A percentile compares a stretch with the other conserved stretches of the same genome.
Evolutionary conservation across 2,797 vertebrate species (phyloP).

Genomic region (Cygnus olor): DNA sequence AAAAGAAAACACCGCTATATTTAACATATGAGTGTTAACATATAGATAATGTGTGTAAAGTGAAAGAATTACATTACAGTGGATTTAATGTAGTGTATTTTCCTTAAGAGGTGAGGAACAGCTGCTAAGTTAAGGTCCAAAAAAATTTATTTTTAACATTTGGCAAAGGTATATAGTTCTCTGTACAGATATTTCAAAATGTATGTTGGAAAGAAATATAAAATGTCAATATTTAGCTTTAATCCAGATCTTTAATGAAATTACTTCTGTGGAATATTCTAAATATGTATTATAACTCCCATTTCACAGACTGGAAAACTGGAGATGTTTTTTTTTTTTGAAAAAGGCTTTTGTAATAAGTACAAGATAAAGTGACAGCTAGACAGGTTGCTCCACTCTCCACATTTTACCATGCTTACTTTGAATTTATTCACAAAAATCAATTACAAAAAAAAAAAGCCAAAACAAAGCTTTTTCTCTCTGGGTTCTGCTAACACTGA

Average conservation of each 20-base stretch:
- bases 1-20: not conserved
- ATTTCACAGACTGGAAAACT: conserved; percentile 7
- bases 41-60: not conserved
- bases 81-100: conserved; percentile 1
- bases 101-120: conserved; percentile 48
- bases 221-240: conserved; percentile 64
- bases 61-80: not conserved
- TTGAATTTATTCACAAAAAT: not conserved
- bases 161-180: conserved; percentile 51
- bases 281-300: not conserved
- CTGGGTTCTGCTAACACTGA: not conserved
- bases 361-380: not conserved
- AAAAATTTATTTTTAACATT: conserved; percentile 52
- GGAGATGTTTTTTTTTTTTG: too few species aligned
- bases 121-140: conserved; percentile 26
- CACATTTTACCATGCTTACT: not conserved
- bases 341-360: not conserved
- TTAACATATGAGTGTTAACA: not conserved
- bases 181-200: conserved; percentile 34
- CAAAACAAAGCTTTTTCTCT: not conserved
- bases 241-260: conserved; percentile 49
- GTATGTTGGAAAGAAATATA: conserved; percentile 39
- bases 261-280: conserved; percentile 3
- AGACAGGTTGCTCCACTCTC: not conserved
- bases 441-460: not conserved